A percentile compares a stretch with the other conserved stretches of the same genome.
phyloP scores from a whole-genome alignment of 2,888 invertebrate genomes.

The Hypomecis atomaria region DNA sequence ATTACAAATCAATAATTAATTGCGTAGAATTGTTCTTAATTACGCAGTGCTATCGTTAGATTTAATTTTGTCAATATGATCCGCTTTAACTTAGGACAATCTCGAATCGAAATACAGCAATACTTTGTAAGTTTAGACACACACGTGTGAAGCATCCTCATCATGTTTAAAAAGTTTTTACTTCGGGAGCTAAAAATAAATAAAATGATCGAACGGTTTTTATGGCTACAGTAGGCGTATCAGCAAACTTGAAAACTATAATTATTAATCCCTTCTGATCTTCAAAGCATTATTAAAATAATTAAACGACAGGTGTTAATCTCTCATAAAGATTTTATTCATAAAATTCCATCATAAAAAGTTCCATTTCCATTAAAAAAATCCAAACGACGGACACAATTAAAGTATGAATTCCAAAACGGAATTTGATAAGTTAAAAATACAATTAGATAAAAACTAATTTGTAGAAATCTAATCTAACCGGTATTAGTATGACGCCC shows the following conservation, averaged over 20 bases:
- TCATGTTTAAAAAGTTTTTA: too few relatives aligned
- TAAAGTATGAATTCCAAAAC: conserved; percentile 46
- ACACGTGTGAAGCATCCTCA: too few relatives aligned
- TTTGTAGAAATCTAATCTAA: conserved; percentile 77
- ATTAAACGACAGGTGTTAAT: conserved; percentile 28
- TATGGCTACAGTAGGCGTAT: not conserved
- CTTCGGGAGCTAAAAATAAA: too few relatives aligned
- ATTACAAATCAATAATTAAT: too few relatives aligned
- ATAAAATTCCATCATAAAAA: conserved; percentile 33
- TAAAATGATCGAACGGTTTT: too few relatives aligned
- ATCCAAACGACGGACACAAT: conserved; percentile 32
- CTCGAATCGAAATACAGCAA: too few relatives aligned
- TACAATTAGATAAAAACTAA: conserved; percentile 66
- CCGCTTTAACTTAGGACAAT: too few relatives aligned
- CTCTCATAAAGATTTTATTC: conserved; percentile 16
- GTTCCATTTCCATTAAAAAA: conserved; percentile 27
- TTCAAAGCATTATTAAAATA: conserved; percentile 12
- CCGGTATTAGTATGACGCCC: conserved; percentile 70
- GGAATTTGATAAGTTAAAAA: conserved; percentile 61
- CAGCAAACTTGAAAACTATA: not conserved
- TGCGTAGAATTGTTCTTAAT: too few relatives aligned
- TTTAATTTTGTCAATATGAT: too few relatives aligned
- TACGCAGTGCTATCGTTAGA: too few relatives aligned
- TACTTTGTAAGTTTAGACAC: too few relatives aligned
- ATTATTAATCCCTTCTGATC: conserved; percentile 12